These are phyloP conservation scores for Melanerpes aurifrons DNA, from an alignment of 2,113 vertebrate species.

Conservation along the genomic window DNA sequence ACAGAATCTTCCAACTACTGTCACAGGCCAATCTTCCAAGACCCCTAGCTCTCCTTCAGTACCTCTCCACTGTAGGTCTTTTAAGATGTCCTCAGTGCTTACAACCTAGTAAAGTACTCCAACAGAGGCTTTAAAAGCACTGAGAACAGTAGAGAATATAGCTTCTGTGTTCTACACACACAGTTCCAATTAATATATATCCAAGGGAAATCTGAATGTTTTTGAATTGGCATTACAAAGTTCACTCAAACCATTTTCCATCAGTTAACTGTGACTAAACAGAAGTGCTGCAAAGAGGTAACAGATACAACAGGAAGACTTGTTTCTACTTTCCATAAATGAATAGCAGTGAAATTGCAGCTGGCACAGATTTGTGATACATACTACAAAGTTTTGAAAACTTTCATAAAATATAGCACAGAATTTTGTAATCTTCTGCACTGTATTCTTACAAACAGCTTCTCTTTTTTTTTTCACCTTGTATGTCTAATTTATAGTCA, in stretches of 20 bases:
- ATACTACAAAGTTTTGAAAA: background rate
- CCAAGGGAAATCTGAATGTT: background rate
- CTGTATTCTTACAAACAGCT: background rate
- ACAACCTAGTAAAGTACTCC: background rate
- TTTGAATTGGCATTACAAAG: background rate
- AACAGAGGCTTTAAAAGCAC: background rate
- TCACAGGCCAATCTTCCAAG: background rate
- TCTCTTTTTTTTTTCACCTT: too few species aligned
- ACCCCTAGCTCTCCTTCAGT: background rate
- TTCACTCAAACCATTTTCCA: background rate
- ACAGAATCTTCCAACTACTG: background rate
- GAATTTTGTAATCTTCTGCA: background rate
- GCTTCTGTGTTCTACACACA: rapidly evolving
- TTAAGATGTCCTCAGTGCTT: background rate
- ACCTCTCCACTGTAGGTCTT: background rate
- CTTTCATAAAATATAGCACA: background rate
- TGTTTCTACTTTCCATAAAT: background rate
- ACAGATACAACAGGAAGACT: background rate
- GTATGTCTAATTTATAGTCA: background rate
- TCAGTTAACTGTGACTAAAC: background rate
- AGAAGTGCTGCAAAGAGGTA: background rate
- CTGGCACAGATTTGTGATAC: background rate
- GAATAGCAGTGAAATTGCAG: background rate
- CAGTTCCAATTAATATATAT: background rate
- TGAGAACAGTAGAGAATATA: background rate